phyloP scores from a whole-genome alignment of 2,113 vertebrate species.

The Pleuronectes platessa region DNA sequence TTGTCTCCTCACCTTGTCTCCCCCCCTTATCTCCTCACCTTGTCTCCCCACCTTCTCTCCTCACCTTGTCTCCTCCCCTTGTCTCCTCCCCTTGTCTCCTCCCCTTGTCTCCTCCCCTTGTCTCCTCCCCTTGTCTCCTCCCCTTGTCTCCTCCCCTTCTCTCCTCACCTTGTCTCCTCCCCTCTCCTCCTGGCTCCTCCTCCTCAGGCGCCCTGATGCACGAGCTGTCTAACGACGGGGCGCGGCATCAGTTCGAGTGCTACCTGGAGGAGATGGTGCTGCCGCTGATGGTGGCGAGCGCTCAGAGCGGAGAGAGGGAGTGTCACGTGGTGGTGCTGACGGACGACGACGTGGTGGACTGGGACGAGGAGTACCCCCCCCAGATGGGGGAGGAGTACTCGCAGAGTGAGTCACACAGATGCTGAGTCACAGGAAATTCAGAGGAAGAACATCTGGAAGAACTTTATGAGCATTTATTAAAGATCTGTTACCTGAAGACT shows the following conservation, averaged over 20 bases:
- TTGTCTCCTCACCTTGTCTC: too few relatives aligned
- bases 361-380: constrained; percentile 95
- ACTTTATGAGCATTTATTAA: too few relatives aligned
- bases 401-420: constrained; percentile 55
- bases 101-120: too few relatives aligned
- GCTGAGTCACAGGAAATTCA: too few relatives aligned
- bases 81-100: too few relatives aligned
- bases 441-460: too few relatives aligned
- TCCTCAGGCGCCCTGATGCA: constrained; percentile 91
- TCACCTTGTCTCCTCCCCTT: too few relatives aligned
- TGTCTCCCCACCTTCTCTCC: too few relatives aligned
- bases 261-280: constrained; percentile 96
- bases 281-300: constrained; percentile 95
- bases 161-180: background rate
- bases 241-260: constrained; percentile 92
- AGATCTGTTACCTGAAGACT: too few relatives aligned
- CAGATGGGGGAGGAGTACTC: constrained; percentile 98
- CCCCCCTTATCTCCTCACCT: too few relatives aligned
- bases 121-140: too few relatives aligned
- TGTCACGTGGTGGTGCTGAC: constrained; percentile 96
- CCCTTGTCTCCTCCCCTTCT: background rate
- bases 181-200: too few relatives aligned
- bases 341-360: constrained; percentile 95
- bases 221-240: constrained; percentile 94
- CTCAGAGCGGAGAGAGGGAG: constrained; percentile 92